Base-by-base conservation (phyloP, 2,797 vertebrate species). In the Amazona ochrocephala region DNA sequence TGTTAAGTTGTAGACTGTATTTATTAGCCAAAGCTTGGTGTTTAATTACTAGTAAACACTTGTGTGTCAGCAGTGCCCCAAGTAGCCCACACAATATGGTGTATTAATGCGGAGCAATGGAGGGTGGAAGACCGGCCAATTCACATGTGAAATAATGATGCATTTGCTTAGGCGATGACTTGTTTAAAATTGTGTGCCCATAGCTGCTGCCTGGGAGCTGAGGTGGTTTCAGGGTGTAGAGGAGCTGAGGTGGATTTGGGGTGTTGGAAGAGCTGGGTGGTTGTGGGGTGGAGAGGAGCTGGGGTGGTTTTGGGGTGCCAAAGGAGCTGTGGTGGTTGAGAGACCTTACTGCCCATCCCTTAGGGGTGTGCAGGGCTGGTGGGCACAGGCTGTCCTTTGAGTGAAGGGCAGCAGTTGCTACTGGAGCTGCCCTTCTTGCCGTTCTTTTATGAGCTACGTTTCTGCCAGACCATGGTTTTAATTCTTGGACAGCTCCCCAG, bases 41-140 rank as follows among this genome's bases (percentile, higher is more conserved):
- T 71, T 51, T 66, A 39, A 27, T 50, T 21, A 41, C 64, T 71
- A 34, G 72, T 24, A 27, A n/a, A 22, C 47, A 20, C 37, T 53
- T 10, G 29, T 11, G 34, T 13, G 61, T 7, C 0, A 0, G 13
- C 24, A 9, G 62, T 41, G 2, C 61, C 56, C 41, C 1, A 4
- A 14, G 51, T 2, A 42, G 72, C 48, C 68, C 80, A 34, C 26
- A 16, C 50, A 24, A 27, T 0, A 7, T 8, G 24, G 17, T 61
- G 68, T 60, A 32, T 51, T 68, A 19, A 41, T 56, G 67, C 2
- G 3, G n/a, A 42, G 45, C 37, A 29, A 10, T 56, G 37, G 81
- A 42, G 83, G 30, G 9, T 56, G 86, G 86, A 88, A 74, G 27
- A 22, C 7, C 13, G 45, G 68, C 80, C 68, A 70, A 66, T 94